Percentiles rank a stretch among this genome's conserved stretches.
Conservation (phyloP, 2,113 vertebrate genomes). For the Hemiscyllium ocellatum region DNA sequence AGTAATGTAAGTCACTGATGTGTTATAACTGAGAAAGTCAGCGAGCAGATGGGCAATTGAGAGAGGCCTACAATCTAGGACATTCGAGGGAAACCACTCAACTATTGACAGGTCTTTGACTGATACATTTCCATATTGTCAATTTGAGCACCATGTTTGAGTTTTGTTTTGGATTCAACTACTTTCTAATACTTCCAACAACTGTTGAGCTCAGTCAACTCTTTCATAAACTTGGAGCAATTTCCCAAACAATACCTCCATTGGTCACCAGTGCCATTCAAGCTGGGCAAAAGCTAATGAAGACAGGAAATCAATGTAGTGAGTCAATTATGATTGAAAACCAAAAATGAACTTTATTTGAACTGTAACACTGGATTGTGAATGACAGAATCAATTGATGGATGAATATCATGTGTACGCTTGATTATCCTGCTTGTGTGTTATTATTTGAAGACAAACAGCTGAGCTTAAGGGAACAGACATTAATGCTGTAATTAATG, state of each 20-base stretch:
- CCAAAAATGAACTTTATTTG: not conserved
- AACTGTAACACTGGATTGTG: not conserved
- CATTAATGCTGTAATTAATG: not conserved
- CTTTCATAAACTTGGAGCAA: not conserved
- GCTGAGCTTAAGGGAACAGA: not conserved
- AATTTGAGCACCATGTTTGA: not conserved
- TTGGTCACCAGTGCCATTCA: not conserved
- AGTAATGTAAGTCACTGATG: not conserved
- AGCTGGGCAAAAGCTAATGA: not conserved
- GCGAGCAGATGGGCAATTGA: not conserved
- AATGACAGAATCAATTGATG: not conserved
- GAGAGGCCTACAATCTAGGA: not conserved
- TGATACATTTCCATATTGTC: not conserved
- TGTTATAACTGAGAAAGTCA: not conserved
- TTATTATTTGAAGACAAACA: conserved; percentile 3
- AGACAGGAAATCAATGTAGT: not conserved
- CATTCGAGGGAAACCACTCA: not conserved
- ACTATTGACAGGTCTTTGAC: not conserved
- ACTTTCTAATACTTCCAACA: not conserved
- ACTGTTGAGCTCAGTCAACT: not conserved
- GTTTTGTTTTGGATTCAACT: not conserved
- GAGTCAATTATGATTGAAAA: not conserved
- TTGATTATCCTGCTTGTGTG: not conserved
- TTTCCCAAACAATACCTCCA: not conserved
- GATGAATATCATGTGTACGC: not conserved